Conservation (phyloP, 2,113 vertebrate genomes). For the Dasyurus viverrinus region DNA sequence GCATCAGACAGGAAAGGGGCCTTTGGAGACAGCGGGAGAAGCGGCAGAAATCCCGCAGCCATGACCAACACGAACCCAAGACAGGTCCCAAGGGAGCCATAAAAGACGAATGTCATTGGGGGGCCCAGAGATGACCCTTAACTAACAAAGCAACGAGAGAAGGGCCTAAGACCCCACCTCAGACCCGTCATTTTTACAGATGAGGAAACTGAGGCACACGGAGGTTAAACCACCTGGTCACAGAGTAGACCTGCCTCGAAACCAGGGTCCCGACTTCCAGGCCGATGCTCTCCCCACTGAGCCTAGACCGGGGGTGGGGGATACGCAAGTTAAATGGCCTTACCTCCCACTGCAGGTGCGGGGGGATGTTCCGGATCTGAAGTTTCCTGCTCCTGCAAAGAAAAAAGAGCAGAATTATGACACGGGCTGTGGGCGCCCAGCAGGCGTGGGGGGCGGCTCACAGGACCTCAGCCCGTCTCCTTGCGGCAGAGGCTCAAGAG, state of each 20-base stretch:
- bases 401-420: constrained; percentile 61
- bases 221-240: background rate
- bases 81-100: no score
- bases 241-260: background rate
- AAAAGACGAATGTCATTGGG: no score
- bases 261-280: background rate
- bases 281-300: background rate
- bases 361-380: constrained; percentile 97
- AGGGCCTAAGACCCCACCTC: background rate
- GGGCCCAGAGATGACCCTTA: background rate
- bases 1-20: no score
- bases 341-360: constrained; percentile 97
- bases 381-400: constrained; percentile 94
- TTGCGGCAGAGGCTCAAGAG: background rate
- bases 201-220: background rate
- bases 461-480: background rate
- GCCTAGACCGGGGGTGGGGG: background rate
- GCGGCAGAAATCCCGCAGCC: background rate
- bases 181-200: no score
- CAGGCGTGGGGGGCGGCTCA: background rate
- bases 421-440: background rate
- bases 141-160: background rate
- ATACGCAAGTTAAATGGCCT: constrained; percentile 61
- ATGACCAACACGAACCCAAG: no score
- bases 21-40: background rate